Conservation (phyloP, 2,888 invertebrate genomes). For the Chrysolina oricalcia region DNA sequence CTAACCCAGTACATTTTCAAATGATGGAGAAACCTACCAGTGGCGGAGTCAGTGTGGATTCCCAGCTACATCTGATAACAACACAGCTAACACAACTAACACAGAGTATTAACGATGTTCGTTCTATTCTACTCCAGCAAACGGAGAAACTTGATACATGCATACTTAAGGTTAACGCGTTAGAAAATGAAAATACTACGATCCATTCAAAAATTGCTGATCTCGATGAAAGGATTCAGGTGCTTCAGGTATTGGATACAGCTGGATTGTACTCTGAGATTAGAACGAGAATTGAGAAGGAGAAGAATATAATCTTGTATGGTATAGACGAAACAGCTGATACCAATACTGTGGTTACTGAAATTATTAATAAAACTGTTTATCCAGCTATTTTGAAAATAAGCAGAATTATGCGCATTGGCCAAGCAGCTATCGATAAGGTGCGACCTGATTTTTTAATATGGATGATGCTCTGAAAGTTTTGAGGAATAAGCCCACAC, state of each 20-base stretch:
- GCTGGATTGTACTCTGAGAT: not conserved
- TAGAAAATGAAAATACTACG: not conserved
- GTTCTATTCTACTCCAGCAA: not conserved
- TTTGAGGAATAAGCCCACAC: conserved; percentile 11
- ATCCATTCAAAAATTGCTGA: not conserved
- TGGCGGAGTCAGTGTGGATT: no score
- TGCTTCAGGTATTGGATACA: not conserved
- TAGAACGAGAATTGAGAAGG: conserved; percentile 1
- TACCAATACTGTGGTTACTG: not conserved
- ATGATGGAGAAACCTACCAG: no score
- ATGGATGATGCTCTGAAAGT: conserved; percentile 12
- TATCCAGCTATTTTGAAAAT: not conserved
- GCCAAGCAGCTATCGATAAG: no score
- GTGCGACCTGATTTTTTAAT: not conserved
- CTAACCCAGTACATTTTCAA: no score
- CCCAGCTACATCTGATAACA: not conserved
- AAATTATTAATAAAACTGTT: not conserved
- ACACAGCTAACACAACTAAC: not conserved
- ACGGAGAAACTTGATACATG: not conserved
- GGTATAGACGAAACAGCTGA: conserved; percentile 1
- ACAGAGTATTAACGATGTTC: not conserved
- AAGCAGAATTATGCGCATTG: not conserved
- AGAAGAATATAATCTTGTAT: conserved; percentile 8
- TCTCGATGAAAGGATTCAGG: not conserved
- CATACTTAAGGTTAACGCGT: not conserved